Base-by-base conservation (phyloP, 2,888 invertebrate species). In the Dicranocentrus wangi region DNA sequence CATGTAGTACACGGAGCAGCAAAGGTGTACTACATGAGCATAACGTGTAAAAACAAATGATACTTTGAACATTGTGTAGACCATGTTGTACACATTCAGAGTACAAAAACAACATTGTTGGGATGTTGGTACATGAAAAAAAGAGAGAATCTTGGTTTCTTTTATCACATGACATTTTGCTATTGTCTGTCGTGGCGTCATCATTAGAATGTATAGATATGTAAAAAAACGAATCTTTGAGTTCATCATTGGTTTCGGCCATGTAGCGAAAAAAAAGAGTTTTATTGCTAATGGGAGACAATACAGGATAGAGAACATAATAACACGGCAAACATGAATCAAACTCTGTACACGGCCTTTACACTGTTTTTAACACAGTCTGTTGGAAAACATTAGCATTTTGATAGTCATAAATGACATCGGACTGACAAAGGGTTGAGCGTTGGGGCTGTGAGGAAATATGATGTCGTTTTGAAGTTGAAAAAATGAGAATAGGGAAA, bases 291-390 rank as follows among this genome's bases (percentile, higher is more conserved):
- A 32, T 32, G 32, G 32, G 10, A 32, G 10, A 32, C 32, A 32
- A 32, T 47, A 47, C 8, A 17, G 15, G 47, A n/a, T 55, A 55
- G 19, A 1, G 17, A 7, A 32, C 32, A 7, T 32, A 10, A 32
- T 32, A 32, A 32, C 3, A 32, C 5, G 10, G 32, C 32, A 32
- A 32, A 32, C 32, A 32, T 32, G 32, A 32, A 32, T 32, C 32
- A 32, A 10, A 10, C n/a, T n/a, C n/a, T n/a, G n/a, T n/a, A 32
- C 32, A 10, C 3, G 32, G 32, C n/a, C 27, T 79, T 83, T 85
- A 85, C 85, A 85, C 70, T 80, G 81, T 81, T 83, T 83, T 85
- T 82, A 85, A 82, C 85, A 81, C 84, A 82, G 71, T 80, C 63
- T 47, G 71, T 61, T 72, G 7, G 70, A 75, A 65, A 82, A 79